Evolutionary conservation across 2,113 vertebrate genomes (phyloP), one percentile per base, ranked within the genome.

Genomic region (Circaetus gallicus): DNA sequence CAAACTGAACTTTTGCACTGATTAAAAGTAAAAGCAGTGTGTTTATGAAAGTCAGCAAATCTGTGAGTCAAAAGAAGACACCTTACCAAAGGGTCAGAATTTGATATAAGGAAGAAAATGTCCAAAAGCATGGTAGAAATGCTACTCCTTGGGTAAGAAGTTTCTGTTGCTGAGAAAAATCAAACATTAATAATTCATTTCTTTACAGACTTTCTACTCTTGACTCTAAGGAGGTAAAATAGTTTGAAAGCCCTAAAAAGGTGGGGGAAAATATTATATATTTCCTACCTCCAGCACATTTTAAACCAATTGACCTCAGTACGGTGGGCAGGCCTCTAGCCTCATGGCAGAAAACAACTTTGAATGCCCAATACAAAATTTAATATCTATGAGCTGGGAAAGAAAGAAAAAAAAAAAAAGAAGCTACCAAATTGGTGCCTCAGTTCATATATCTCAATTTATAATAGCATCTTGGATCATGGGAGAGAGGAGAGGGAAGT

Each of bases 101-200:
- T 98, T 97, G 96, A 97, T 97, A 98, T 97, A 97, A 98, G 94
- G 96, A 87, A 92, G 92, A 95, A 93, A 97, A 97, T 13, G 45
- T 96, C 93, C 82, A 95, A 98, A 97, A 98, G 40, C 78, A 59
- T 86, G 80, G 96, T 95, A 96, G 94, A 97, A 98, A 97, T 84
- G 76, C 50, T 92, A 47, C 86, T 98, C 53, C 89, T 96, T 91
- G 80, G 76, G 78, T 96, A 97, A 97, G 97, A 88, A 88, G 96
- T 95, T 97, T 96, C 86, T 90, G 79, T 92, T 97, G 88, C 95
- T 53, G 67, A 95, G 94, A 97, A 97, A 85, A 98, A 97, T 78
- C 86, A 92, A 77, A 94, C 84, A 98, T 98, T 97, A 98, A 98
- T 98, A 98, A 98, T 98, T 98, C 96, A 98, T 98, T 97, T 97